Percentiles rank a stretch among this genome's conserved stretches.
These are phyloP conservation scores for Macroglossus sobrinus DNA, from an alignment of 2,113 vertebrate genomes.

Conservation along the genomic window DNA sequence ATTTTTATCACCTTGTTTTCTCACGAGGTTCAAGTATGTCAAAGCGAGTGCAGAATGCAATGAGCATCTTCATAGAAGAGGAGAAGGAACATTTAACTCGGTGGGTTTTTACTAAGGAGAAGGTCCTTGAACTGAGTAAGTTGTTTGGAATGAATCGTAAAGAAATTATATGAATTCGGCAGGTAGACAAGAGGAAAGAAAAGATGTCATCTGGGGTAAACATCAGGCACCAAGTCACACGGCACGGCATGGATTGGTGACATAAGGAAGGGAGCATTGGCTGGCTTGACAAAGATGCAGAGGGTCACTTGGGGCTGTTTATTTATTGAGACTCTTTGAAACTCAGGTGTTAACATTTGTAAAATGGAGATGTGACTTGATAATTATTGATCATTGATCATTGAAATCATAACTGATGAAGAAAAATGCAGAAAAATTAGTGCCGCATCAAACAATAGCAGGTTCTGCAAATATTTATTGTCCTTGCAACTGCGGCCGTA, in stretches of 20 bases:
- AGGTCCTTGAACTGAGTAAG: neutral
- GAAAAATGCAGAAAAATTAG: neutral
- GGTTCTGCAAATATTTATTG: neutral
- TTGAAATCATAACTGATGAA: neutral
- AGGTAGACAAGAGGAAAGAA: neutral
- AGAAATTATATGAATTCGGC: neutral
- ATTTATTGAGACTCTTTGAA: neutral
- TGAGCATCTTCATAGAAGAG: neutral
- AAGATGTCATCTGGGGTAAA: neutral
- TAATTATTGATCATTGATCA: neutral
- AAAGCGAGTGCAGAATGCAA: neutral
- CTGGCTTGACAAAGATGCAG: neutral
- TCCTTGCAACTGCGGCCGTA: rapidly evolving
- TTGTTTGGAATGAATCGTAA: neutral
- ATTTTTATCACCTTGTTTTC: neutral
- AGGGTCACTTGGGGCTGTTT: neutral
- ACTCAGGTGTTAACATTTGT: neutral
- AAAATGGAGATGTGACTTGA: neutral
- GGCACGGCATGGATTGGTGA: too few species aligned
- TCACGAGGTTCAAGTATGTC: neutral
- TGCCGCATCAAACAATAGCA: rapidly evolving
- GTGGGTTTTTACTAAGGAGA: neutral
- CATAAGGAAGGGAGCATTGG: rapidly evolving
- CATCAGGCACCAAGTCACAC: neutral
- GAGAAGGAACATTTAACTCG: neutral